These are phyloP conservation scores for Ispidina lecontei DNA, from an alignment of 2,797 vertebrate species.

Conservation along the genomic window DNA sequence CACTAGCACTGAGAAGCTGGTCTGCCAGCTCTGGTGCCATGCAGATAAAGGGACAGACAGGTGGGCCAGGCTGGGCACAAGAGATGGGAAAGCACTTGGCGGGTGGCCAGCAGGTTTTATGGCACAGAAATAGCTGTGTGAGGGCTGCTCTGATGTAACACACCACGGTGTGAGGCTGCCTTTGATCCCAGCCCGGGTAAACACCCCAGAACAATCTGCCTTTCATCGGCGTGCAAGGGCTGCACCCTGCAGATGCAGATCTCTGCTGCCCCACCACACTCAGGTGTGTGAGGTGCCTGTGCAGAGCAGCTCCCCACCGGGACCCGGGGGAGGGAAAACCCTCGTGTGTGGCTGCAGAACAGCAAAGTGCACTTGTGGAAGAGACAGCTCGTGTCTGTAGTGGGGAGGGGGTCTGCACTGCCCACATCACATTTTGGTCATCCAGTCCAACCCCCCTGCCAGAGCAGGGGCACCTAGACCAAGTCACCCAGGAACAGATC, in stretches of 20 bases:
- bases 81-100: not conserved
- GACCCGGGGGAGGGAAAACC: not conserved
- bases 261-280: not conserved
- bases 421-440: not conserved
- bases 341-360: not conserved
- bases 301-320: not conserved
- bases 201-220: conserved; percentile 29
- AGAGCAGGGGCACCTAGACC: too few relatives aligned
- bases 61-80: not conserved
- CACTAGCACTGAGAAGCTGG: too few relatives aligned
- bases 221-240: not conserved
- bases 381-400: fast-evolving
- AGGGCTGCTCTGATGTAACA: conserved; percentile 14
- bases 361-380: fast-evolving
- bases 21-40: not conserved
- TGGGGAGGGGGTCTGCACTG: fast-evolving
- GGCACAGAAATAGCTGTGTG: not conserved
- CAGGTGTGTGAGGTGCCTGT: not conserved
- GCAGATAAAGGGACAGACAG: not conserved
- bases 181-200: not conserved
- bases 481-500: too few relatives aligned
- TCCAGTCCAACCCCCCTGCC: too few relatives aligned
- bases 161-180: not conserved
- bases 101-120: not conserved
- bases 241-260: not conserved